Base-by-base conservation (phyloP, 2,888 invertebrate genomes). In the Caenorhabditis sp. region DNA sequence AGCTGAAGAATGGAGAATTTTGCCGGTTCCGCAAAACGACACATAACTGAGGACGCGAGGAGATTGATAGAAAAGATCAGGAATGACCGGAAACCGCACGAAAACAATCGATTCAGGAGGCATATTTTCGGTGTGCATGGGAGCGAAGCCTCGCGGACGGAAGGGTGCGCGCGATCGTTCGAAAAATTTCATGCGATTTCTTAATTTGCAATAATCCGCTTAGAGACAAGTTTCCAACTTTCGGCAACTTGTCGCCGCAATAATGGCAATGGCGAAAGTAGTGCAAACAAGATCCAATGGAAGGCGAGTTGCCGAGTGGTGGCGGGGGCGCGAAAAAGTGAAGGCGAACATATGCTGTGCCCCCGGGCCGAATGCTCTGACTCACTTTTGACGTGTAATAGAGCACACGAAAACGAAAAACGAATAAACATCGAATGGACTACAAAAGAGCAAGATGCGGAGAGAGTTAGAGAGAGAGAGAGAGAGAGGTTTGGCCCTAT, bases 201-300 rank as follows among this genome's bases (percentile, higher is more conserved):
- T 70, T 61, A 59, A 70, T 70, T 70, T 61, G 59, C 45, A 59
- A 70, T 70, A 70, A 70, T 70, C 70, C 70, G 70, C 70, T 70
- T 70, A 70, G 59, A 59, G 50, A 45, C 59, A 70, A 70, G 59
- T 52, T 58, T 70, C 37, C 52, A 70, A 70, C 52, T 59, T 70
- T 53, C 70, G 59, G 70, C 59, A 70, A 70, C 68, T 68, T 70
- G 59, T 70, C 52, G 68, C 52, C 37, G 37, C 37, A 59, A 59
- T 70, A 70, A 70, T 70, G 70, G 59, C 70, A 53, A 35, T 48
- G 32, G 41, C 13, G 58, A 39, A 32, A 37, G 70, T 53, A 70
- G 70, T 70, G 70, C 70, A 70, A 70, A 70, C 59, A 70, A 59
- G 52, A 70, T 70, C 26, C 50, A 5, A 68, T 41, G 41, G 50